phyloP scores from a whole-genome alignment of 2,888 invertebrate genomes.

The Amaurobius ferox region DNA sequence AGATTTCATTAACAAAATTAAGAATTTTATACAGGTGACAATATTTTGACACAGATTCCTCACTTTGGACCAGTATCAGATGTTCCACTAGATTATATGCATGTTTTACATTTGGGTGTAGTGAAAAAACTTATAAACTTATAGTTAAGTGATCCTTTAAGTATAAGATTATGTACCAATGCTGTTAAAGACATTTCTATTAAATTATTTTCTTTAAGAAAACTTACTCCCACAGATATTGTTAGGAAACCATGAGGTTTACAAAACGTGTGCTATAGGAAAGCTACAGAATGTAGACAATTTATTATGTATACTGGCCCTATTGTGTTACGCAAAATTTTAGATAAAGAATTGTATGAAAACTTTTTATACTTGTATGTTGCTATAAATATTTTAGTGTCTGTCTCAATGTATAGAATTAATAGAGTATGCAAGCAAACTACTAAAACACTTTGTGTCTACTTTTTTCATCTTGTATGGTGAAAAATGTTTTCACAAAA shows the following conservation, averaged over 20 bases:
- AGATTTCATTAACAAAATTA: neutral
- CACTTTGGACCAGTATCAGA: neutral
- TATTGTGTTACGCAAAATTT: too few relatives aligned
- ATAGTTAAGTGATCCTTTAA: neutral
- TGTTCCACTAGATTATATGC: too few relatives aligned
- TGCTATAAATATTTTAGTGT: neutral
- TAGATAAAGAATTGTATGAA: too few relatives aligned
- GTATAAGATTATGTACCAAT: neutral
- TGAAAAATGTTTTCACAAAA: neutral
- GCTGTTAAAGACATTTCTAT: neutral
- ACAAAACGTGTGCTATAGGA: neutral
- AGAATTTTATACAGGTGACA: neutral
- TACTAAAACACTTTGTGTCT: too few relatives aligned
- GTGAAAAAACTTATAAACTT: neutral
- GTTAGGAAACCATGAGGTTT: neutral
- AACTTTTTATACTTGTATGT: neutral
- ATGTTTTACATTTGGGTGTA: too few relatives aligned
- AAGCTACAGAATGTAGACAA: neutral
- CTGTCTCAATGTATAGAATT: neutral
- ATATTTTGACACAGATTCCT: too few relatives aligned
- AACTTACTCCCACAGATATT: neutral
- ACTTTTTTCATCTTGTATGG: too few relatives aligned
- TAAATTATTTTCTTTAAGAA: neutral
- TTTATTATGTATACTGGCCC: too few relatives aligned
- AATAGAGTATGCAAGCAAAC: neutral